Conservation (phyloP, 2,888 invertebrate genomes). For the Oithona nana region DNA sequence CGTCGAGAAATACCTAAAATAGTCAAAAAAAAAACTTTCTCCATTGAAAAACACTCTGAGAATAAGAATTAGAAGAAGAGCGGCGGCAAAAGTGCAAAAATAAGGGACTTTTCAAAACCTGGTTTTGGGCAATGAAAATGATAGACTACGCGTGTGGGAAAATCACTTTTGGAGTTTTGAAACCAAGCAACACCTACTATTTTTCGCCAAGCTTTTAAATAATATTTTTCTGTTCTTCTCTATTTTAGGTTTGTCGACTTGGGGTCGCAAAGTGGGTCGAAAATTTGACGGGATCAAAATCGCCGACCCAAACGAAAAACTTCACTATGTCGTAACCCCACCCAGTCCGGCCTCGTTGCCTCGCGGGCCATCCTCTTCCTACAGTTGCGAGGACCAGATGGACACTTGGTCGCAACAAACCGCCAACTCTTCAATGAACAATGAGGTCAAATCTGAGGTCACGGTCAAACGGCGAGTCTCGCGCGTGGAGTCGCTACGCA, state of each 20-base stretch:
- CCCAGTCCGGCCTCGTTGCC: neutral
- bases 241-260: slow-evolving; percentile 43
- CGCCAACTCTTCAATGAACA: neutral
- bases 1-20: too few species aligned
- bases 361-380: neutral
- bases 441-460: too few species aligned
- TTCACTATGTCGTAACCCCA: slow-evolving; percentile 22
- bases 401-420: neutral
- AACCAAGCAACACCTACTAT: too few species aligned
- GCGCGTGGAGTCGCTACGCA: slow-evolving; percentile 10
- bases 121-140: too few species aligned
- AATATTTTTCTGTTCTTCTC: neutral
- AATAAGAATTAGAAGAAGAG: too few species aligned
- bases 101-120: neutral
- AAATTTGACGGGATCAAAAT: slow-evolving; percentile 52
- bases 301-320: slow-evolving; percentile 40
- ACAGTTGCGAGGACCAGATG: neutral
- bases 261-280: slow-evolving; percentile 58
- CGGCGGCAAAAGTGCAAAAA: too few species aligned
- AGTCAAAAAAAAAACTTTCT: too few species aligned
- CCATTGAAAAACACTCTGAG: too few species aligned
- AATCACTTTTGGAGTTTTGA: too few species aligned
- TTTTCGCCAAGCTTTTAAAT: too few species aligned
- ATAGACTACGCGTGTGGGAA: too few species aligned
- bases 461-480: slow-evolving; percentile 5